phyloP scores from a whole-genome alignment of 2,113 vertebrate genomes.

The Coturnix japonica region DNA sequence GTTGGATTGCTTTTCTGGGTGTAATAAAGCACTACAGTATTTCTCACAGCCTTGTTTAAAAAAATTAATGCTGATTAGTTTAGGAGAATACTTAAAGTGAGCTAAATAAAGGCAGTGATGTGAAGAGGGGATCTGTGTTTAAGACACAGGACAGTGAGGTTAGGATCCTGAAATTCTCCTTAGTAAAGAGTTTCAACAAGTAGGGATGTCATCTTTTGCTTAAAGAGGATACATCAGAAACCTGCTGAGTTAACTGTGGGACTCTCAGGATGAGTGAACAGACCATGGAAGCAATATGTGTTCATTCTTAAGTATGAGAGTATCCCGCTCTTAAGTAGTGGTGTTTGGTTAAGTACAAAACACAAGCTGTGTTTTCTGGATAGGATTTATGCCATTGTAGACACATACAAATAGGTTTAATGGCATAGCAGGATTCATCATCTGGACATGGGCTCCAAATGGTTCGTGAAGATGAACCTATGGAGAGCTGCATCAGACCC shows the following conservation, averaged over 20 bases:
- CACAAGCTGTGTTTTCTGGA: background rate
- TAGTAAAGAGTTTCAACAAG: fast-evolving
- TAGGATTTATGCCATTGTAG: background rate
- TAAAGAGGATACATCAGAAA: background rate
- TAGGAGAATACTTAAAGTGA: background rate
- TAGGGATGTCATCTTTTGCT: background rate
- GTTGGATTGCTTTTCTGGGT: background rate
- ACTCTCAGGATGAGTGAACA: background rate
- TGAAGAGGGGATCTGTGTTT: background rate
- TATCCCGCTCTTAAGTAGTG: background rate
- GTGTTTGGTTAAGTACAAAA: background rate
- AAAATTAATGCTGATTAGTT: background rate
- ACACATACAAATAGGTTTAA: background rate
- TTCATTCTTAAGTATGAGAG: background rate
- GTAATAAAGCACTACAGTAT: background rate
- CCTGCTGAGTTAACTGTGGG: fast-evolving
- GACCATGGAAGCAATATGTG: background rate
- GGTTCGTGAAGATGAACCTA: background rate
- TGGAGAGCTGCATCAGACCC: background rate
- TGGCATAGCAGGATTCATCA: background rate
- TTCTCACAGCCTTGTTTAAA: background rate
- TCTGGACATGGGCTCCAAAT: background rate
- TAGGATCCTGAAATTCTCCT: background rate
- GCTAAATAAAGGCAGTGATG: background rate
- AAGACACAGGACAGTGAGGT: background rate